Conservation (phyloP, 1,140 invertebrate genomes). For the Drosophila orosa region DNA sequence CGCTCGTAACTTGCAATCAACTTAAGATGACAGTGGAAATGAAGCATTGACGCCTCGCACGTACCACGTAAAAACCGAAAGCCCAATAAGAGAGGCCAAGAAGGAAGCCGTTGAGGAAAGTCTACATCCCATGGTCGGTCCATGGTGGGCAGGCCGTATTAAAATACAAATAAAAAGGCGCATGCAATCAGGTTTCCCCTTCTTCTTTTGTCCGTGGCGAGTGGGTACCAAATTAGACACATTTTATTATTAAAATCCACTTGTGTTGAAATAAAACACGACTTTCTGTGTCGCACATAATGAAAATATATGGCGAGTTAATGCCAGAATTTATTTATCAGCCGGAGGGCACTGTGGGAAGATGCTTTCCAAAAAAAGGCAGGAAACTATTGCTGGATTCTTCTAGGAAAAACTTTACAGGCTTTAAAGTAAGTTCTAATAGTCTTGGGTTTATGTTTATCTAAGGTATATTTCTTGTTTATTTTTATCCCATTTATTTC, state of each 20-base stretch:
- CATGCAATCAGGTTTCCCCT: slow-evolving; percentile 69
- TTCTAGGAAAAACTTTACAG: too few species aligned
- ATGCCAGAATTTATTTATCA: slow-evolving; percentile 79
- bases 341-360: slow-evolving; percentile 30
- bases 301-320: slow-evolving; percentile 82
- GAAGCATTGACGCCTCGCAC: slow-evolving; percentile 84
- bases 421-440: neutral
- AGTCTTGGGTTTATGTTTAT: too few species aligned
- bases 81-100: slow-evolving; percentile 28
- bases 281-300: slow-evolving; percentile 82
- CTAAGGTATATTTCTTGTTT: neutral
- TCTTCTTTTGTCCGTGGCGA: slow-evolving; percentile 36
- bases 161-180: slow-evolving; percentile 54
- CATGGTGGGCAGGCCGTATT: slow-evolving; percentile 23
- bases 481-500: neutral
- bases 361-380: neutral
- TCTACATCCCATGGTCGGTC: slow-evolving; percentile 29
- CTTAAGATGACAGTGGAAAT: slow-evolving; percentile 84
- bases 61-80: slow-evolving; percentile 60
- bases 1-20: slow-evolving; percentile 84
- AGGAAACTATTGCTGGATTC: neutral
- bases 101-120: slow-evolving; percentile 58
- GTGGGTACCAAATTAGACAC: slow-evolving; percentile 82
- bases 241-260: slow-evolving; percentile 83
- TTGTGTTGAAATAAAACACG: slow-evolving; percentile 83